Percentiles rank a stretch among this genome's conserved stretches.
Conservation (phyloP, 2,797 vertebrate species). For the Myotis planiceps region DNA sequence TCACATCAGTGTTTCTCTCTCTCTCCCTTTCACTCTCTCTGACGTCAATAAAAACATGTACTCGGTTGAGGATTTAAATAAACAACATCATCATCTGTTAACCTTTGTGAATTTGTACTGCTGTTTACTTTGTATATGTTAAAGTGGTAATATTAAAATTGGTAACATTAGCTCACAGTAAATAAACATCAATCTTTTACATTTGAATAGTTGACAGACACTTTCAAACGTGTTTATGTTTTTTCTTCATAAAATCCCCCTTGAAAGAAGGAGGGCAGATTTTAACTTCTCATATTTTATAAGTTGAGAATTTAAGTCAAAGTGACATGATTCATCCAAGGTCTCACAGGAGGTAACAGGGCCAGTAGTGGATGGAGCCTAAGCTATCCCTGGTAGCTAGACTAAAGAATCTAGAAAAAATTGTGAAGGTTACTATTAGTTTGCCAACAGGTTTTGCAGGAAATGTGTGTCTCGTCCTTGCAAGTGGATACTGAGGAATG, state of each 20-base stretch:
- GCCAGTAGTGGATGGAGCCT: too few relatives aligned
- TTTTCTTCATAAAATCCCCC: neutral
- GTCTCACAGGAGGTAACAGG: fast-evolving
- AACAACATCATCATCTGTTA: neutral
- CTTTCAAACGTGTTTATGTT: neutral
- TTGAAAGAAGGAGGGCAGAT: neutral
- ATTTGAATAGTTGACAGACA: neutral
- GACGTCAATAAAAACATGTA: neutral
- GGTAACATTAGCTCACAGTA: neutral
- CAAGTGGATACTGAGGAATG: neutral
- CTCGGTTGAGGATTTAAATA: neutral
- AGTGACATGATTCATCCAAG: neutral
- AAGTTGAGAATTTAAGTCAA: neutral
- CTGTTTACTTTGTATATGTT: neutral
- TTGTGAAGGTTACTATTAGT: neutral
- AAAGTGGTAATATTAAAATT: neutral
- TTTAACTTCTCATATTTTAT: neutral
- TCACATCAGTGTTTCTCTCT: neutral
- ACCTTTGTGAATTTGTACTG: neutral
- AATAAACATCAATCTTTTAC: neutral
- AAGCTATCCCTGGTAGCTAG: neutral
- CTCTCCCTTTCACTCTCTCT: neutral
- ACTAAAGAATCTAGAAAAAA: neutral
- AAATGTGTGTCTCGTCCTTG: neutral
- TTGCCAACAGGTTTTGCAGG: neutral